Percentiles rank a stretch among this genome's conserved stretches.
Conservation (phyloP, 1,140 invertebrate genomes). For the Schlechtendalia chinensis region DNA sequence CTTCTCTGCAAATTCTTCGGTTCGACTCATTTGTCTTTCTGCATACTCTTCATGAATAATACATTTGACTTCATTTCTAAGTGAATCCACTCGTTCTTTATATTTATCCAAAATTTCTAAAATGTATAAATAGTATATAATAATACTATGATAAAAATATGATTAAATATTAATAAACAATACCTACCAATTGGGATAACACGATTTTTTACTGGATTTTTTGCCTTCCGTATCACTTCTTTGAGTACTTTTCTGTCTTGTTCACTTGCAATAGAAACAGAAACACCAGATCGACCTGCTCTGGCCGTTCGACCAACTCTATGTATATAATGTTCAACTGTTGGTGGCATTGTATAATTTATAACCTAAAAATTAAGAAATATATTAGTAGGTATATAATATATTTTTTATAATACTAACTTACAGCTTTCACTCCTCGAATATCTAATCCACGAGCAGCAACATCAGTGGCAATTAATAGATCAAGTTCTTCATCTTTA, state of each 20-base stretch:
- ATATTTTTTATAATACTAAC: conserved; percentile 45
- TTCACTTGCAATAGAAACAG: conserved; percentile 92
- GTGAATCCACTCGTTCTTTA: conserved; percentile 66
- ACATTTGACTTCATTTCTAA: conserved; percentile 76
- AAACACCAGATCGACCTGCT: conserved; percentile 84
- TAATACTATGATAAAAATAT: neutral
- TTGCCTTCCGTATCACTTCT: conserved; percentile 84
- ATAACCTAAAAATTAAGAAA: conserved; percentile 64
- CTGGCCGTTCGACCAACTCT: conserved; percentile 90
- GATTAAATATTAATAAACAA: neutral
- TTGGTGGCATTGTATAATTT: conserved; percentile 93
- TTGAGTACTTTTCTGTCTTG: conserved; percentile 86
- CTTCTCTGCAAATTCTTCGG: conserved; percentile 81
- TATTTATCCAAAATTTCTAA: conserved; percentile 85
- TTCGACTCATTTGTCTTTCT: conserved; percentile 77
- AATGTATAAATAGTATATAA: conserved; percentile 51
- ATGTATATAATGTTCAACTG: conserved; percentile 94
- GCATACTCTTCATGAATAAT: conserved; percentile 82
- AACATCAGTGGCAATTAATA: conserved; percentile 93
- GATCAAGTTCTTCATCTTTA: conserved; percentile 83
- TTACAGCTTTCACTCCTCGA: conserved; percentile 86
- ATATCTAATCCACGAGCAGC: conserved; percentile 96
- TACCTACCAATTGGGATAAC: conserved; percentile 73
- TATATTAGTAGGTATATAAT: neutral
- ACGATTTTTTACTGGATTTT: conserved; percentile 81